phyloP scores from a whole-genome alignment of 1,140 invertebrate species.

The Nebria ingens region DNA sequence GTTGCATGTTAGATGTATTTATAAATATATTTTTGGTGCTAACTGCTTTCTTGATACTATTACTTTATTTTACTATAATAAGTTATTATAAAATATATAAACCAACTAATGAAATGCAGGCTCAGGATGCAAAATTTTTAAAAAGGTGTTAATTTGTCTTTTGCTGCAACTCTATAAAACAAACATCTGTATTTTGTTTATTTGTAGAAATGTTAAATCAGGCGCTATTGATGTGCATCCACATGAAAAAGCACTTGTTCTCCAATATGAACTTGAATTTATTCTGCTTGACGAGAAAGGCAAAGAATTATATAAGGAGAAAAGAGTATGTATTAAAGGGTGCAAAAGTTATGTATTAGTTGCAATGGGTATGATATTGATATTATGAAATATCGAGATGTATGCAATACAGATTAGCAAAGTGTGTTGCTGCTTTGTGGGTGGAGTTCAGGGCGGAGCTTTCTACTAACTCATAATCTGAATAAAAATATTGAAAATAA shows the following conservation, averaged over 20 bases:
- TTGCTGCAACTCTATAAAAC: too few species aligned
- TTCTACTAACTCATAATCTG: slow-evolving; percentile 9
- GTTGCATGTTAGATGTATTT: slow-evolving; percentile 23
- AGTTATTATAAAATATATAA: slow-evolving; percentile 21
- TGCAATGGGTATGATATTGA: too few species aligned
- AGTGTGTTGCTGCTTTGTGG: too few species aligned
- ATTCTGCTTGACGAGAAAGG: slow-evolving; percentile 73
- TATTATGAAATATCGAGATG: too few species aligned
- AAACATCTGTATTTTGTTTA: slow-evolving; percentile 4
- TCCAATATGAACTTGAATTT: slow-evolving; percentile 83
- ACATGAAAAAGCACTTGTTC: slow-evolving; percentile 77
- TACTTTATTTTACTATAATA: slow-evolving; percentile 22
- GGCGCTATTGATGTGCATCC: slow-evolving; percentile 84
- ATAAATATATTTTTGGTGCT: slow-evolving; percentile 22
- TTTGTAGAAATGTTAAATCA: slow-evolving; percentile 65
- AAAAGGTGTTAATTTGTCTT: slow-evolving; percentile 37
- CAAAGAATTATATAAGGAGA: slow-evolving; percentile 75
- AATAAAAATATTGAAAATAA: background rate
- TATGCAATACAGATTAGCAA: too few species aligned
- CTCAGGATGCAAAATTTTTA: slow-evolving; percentile 49
- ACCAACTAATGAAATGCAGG: slow-evolving; percentile 36
- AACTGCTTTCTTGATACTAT: slow-evolving; percentile 21
- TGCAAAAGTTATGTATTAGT: too few species aligned
- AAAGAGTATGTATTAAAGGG: slow-evolving; percentile 57
- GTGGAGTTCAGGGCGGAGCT: too few species aligned